Evolutionary conservation across 92 coral and sea anemone species (phyloP).

Genomic region (Siderastrea radians): DNA sequence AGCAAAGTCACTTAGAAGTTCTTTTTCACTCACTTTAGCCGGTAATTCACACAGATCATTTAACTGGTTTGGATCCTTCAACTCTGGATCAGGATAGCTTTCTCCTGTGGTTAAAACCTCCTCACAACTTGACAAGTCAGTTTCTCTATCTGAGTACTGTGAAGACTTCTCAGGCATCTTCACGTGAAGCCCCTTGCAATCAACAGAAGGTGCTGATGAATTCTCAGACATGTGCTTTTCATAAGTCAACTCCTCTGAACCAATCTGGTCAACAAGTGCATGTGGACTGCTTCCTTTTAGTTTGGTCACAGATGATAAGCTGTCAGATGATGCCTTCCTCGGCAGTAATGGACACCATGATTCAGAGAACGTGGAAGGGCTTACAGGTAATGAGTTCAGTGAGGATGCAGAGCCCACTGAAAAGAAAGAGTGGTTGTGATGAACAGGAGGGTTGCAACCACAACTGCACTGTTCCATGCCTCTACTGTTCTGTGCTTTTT

Average conservation of each 20-base stretch:
- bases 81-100: background rate
- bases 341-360: background rate
- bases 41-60: background rate
- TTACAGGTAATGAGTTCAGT: slow-evolving; percentile 8
- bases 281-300: background rate
- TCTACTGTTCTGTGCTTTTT: background rate
- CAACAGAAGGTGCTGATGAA: background rate
- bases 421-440: background rate
- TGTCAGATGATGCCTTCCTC: background rate
- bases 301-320: background rate
- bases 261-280: background rate
- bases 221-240: background rate
- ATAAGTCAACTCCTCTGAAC: background rate
- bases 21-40: background rate
- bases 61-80: background rate
- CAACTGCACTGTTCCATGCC: too few relatives aligned
- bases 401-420: slow-evolving; percentile 10
- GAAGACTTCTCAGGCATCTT: background rate
- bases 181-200: background rate
- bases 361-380: background rate
- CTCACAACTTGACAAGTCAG: background rate
- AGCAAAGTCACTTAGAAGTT: background rate
- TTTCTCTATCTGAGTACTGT: too few relatives aligned
- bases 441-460: background rate
- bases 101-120: background rate